Base-by-base conservation (phyloP, 2,888 invertebrate genomes). In the Petrolisthes manimaculis region DNA sequence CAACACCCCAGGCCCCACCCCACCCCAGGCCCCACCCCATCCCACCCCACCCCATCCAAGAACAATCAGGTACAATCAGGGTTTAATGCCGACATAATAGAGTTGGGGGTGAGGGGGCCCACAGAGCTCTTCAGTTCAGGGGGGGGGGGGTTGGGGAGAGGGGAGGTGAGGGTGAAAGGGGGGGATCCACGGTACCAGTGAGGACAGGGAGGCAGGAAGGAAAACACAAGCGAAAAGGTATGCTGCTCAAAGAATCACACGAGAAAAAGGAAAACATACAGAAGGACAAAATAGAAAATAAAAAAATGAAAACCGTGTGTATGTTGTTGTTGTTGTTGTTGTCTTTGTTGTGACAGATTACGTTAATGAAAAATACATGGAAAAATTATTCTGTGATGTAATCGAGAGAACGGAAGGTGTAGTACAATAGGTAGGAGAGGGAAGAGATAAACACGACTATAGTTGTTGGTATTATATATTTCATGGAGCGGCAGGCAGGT, bases 41-140 rank as follows among this genome's bases (percentile, higher is more conserved):
- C 61, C 61, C 61, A 9, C 8, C 67, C 83, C 83, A 55, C 77
- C 71, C 37, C 83, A 82, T 71, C 83, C 83, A 79, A 87, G 87
- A 87, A 87, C 87, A 87, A 87, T 87, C 87, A 87, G 54, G 87
- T 69, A 83, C 87, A 87, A 87, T 87, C 87, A 87, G 87, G 71
- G 67, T 83, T 79, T 87, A 87, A 87, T 87, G 84, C 83, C 71
- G 87, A 24, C 82, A 84, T 87, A 83, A 87, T 87, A 87, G 79
- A 75, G 83, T 61, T 6, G 61, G 14, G 61, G 61, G 61, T n/a
- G n/a, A n/a, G n/a, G n/a, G n/a, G n/a, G n/a, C n/a, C n/a, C n/a
- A n/a, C n/a, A n/a, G n/a, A n/a, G n/a, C n/a, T n/a, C n/a, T n/a
- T n/a, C n/a, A n/a, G n/a, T 78, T 24, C 78, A 80, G n/a, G 55